Evolutionary conservation across 2,888 invertebrate genomes (phyloP), one percentile per base, ranked within the genome.

Genomic region (Charanyca ferruginea): DNA sequence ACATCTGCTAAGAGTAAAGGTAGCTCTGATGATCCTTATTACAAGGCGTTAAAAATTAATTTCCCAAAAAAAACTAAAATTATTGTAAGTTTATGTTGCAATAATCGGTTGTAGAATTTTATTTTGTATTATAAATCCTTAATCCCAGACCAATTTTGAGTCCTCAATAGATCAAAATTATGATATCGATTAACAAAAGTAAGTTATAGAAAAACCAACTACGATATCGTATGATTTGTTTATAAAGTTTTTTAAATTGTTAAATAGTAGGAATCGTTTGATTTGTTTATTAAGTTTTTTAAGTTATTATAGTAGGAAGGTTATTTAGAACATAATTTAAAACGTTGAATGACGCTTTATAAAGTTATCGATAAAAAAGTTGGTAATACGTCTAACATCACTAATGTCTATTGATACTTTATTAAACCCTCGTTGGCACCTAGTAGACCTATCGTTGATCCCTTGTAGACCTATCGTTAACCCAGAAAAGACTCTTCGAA

Each of bases 1-100:
- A 62, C 61, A 79, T 73, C 68, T 73, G 74, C 64, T 28, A n/a
- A 45, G 38, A 25, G 6, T 35, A 57, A 8, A 57, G 11, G 4
- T 28, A 28, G 3, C 8, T 49, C 44, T 18, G 2, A 7, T 41
- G 47, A 51, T 35, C 23, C 32, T 74, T 74, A 79, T 32, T 2
- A 4, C n/a, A 45, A 52, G 1, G 28, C 0, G 0, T 16, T 69
- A 79, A 48, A 9, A 22, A n/a, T 22, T 8, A 63, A 4, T 47
- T 58, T 77, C 9, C 11, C 3, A 0, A 49, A 38, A 9, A 49
- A 45, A 45, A 1, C 1, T 7, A 8, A 20, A 45, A 44, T 28
- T 20, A 47, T 11, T 55, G 20, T 38, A 44, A 8, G 35, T 51
- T 68, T 66, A 64, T 58, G 7, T 16, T 3, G 1, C 58, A 62